A percentile compares a stretch with the other conserved stretches of the same genome.
Evolutionary conservation across 2,113 vertebrate genomes (phyloP).

Genomic region (Clarias batrachus): DNA sequence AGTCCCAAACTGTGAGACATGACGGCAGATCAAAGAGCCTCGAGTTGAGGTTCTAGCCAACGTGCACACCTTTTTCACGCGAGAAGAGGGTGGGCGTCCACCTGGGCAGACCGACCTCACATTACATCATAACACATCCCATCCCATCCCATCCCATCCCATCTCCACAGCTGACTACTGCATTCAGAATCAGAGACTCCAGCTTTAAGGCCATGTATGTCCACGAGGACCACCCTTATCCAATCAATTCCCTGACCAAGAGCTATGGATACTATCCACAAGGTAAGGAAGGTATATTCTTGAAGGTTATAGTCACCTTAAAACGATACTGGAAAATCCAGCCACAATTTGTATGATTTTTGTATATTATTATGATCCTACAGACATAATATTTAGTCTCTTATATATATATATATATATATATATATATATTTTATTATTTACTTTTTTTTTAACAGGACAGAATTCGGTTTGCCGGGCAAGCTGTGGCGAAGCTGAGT

Average conservation of each 20-base stretch:
- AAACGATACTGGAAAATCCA: background rate
- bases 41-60: constrained; percentile 38
- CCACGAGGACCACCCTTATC: constrained; percentile 49
- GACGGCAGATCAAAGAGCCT: constrained; percentile 53
- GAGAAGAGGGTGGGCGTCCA: constrained; percentile 28
- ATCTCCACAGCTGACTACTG: constrained; percentile 23
- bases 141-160: background rate
- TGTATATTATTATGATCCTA: background rate
- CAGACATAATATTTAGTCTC: background rate
- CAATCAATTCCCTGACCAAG: constrained; percentile 39
- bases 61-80: constrained; percentile 43
- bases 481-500: constrained; percentile 38
- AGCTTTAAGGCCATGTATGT: constrained; percentile 53
- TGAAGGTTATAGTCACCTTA: background rate
- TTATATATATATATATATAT: background rate
- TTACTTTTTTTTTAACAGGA: constrained; percentile 5
- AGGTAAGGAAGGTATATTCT: constrained; percentile 29
- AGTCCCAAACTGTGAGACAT: constrained; percentile 35
- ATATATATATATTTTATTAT: background rate
- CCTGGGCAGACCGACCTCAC: background rate
- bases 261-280: constrained; percentile 49
- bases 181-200: constrained; percentile 5
- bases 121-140: background rate
- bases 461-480: constrained; percentile 24
- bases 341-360: background rate